Evolutionary conservation across 23 tunicate species (phyloP).

Genomic region (Pegea sp.): DNA sequence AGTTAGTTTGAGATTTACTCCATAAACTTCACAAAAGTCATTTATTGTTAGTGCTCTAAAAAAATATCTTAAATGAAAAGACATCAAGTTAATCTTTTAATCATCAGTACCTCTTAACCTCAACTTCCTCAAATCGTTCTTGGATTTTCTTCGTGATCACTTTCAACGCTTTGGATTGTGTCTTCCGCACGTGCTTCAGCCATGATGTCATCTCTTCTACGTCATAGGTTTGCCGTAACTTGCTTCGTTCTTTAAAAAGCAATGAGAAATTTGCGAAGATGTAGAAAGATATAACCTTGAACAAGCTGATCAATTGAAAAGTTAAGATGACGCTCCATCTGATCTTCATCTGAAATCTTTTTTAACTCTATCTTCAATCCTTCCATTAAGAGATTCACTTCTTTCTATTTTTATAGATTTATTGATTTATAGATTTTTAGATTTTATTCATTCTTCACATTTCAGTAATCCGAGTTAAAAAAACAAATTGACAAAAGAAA

Average conservation of each 20-base stretch:
- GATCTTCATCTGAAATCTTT: constrained; percentile 52
- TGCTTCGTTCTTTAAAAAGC: constrained; percentile 17
- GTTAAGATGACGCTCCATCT: too few relatives aligned
- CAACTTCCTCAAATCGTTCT: constrained; percentile 48
- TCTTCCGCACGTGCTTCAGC: constrained; percentile 24
- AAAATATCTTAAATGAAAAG: neutral
- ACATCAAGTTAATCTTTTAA: neutral
- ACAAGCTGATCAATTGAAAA: too few relatives aligned
- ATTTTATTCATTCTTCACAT: too few relatives aligned
- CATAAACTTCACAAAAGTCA: neutral
- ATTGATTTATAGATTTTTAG: too few relatives aligned
- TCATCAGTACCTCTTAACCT: constrained; percentile 32
- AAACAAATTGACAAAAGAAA: too few relatives aligned
- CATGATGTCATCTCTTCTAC: constrained; percentile 45
- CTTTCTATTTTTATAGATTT: too few relatives aligned
- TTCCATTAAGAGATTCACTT: constrained; percentile 32
- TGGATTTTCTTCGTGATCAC: constrained; percentile 44
- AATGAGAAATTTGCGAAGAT: neutral
- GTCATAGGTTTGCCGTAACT: constrained; percentile 36
- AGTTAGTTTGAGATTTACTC: neutral
- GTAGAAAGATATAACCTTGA: too few relatives aligned
- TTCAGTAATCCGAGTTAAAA: too few relatives aligned
- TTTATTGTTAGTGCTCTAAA: neutral
- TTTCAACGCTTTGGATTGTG: constrained; percentile 50
- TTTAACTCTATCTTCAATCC: constrained; percentile 29